Percentiles rank a stretch among this genome's conserved stretches.
phyloP scores from a whole-genome alignment of 2,888 invertebrate genomes.

The Lymantria dispar region DNA sequence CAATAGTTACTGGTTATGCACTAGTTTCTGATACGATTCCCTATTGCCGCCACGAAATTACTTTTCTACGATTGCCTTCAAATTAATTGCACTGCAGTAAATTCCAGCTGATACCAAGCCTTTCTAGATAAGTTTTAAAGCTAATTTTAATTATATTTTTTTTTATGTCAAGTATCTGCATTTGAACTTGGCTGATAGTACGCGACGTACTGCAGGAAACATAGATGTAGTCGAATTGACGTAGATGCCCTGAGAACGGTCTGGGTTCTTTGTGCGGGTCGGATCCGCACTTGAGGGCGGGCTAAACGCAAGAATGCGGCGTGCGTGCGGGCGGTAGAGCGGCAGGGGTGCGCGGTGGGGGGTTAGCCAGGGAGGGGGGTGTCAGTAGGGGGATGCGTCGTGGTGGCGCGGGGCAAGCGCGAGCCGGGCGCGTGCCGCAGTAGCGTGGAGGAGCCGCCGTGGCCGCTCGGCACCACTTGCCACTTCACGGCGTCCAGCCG shows the following conservation, averaged over 20 bases:
- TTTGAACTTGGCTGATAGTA: not conserved
- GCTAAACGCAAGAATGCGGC: constrained; percentile 74
- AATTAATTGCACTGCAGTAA: constrained; percentile 43
- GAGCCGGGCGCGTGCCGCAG: constrained; percentile 75
- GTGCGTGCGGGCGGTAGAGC: constrained; percentile 70
- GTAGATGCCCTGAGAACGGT: constrained; percentile 36
- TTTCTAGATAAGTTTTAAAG: not conserved
- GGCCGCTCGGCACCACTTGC: constrained; percentile 63
- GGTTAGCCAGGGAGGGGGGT: constrained; percentile 36
- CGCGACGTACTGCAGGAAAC: constrained; percentile 38
- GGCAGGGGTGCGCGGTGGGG: constrained; percentile 46
- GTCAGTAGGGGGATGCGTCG: constrained; percentile 58
- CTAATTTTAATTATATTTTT: not conserved
- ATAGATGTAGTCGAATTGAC: constrained; percentile 38
- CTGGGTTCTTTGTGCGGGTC: constrained; percentile 59
- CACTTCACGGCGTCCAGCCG: constrained; percentile 45
- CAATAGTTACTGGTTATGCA: constrained; percentile 18
- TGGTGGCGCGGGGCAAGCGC: constrained; percentile 53
- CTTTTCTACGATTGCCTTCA: constrained; percentile 27
- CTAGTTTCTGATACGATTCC: constrained; percentile 18
- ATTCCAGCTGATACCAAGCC: constrained; percentile 14
- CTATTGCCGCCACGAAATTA: constrained; percentile 24
- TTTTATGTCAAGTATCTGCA: not conserved
- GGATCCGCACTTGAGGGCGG: constrained; percentile 47
- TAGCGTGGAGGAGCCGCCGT: constrained; percentile 77